Evolutionary conservation across 2,888 invertebrate species (phyloP).

Genomic region (Schrankia costaestrigalis): DNA sequence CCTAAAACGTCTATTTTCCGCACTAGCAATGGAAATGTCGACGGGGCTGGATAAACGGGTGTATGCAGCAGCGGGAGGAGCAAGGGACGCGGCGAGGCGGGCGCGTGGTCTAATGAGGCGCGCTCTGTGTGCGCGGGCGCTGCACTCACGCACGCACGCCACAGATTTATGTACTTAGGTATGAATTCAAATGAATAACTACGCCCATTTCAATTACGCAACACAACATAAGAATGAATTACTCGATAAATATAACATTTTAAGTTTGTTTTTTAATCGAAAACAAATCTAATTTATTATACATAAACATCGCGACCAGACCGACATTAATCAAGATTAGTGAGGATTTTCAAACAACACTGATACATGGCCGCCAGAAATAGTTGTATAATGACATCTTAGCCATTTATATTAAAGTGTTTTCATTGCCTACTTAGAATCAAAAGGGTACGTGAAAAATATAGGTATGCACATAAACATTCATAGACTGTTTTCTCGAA

Average conservation of each 20-base stretch:
- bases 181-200: constrained; percentile 59
- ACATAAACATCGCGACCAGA: constrained; percentile 31
- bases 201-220: constrained; percentile 58
- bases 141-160: constrained; percentile 59
- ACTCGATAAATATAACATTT: constrained; percentile 11
- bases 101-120: constrained; percentile 63
- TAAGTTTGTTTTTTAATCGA: constrained; percentile 24
- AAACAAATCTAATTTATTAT: constrained; percentile 31
- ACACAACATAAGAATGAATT: constrained; percentile 30
- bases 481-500: constrained; percentile 51
- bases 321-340: constrained; percentile 50
- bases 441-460: constrained; percentile 24
- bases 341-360: constrained; percentile 44
- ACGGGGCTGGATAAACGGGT: constrained; percentile 62
- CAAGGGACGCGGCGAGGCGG: constrained; percentile 35
- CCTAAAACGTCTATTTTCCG: constrained; percentile 73
- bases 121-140: constrained; percentile 58
- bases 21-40: constrained; percentile 71
- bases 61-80: constrained; percentile 48
- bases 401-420: constrained; percentile 27
- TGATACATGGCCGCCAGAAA: constrained; percentile 39
- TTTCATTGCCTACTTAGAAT: constrained; percentile 18
- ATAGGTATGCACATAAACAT: constrained; percentile 44
- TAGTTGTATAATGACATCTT: constrained; percentile 37
- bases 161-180: constrained; percentile 55